A percentile compares a stretch with the other conserved stretches of the same genome.
Conservation (phyloP, 2,113 vertebrate species). For the Haemorhous mexicanus region DNA sequence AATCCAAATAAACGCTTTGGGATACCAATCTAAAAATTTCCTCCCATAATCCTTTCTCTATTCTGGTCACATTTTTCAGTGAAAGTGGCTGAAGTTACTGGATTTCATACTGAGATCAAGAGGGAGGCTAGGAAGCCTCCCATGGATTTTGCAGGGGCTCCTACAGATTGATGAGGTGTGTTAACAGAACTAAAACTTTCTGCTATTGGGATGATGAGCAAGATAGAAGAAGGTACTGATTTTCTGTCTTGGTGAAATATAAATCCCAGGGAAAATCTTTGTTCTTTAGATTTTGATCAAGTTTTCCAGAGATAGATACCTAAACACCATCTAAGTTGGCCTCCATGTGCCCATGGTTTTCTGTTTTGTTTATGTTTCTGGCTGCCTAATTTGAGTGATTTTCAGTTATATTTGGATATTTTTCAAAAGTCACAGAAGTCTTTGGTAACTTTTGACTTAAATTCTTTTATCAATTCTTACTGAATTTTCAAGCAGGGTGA, state of each 20-base stretch:
- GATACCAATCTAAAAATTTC: not conserved
- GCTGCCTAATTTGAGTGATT: not conserved
- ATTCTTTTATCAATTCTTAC: not conserved
- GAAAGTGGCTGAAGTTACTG: not conserved
- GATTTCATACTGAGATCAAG: not conserved
- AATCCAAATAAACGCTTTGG: not conserved
- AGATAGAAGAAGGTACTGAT: not conserved
- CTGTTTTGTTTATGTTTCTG: not conserved
- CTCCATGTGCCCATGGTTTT: not conserved
- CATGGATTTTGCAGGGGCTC: not conserved
- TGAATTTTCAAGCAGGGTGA: not conserved
- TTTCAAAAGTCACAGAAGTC: not conserved
- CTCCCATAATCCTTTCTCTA: not conserved
- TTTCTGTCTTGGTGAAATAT: conserved; percentile 1
- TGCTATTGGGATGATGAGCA: not conserved
- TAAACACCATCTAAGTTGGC: not conserved
- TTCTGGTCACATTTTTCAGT: not conserved
- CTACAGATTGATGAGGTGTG: not conserved
- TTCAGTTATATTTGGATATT: not conserved
- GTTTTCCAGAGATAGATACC: not conserved
- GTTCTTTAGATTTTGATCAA: not conserved
- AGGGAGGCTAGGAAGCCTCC: not conserved
- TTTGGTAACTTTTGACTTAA: not conserved
- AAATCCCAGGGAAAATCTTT: not conserved
- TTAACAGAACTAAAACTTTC: not conserved